These are phyloP conservation scores for Labia minor DNA, from an alignment of 2,888 invertebrate genomes.

Conservation along the genomic window DNA sequence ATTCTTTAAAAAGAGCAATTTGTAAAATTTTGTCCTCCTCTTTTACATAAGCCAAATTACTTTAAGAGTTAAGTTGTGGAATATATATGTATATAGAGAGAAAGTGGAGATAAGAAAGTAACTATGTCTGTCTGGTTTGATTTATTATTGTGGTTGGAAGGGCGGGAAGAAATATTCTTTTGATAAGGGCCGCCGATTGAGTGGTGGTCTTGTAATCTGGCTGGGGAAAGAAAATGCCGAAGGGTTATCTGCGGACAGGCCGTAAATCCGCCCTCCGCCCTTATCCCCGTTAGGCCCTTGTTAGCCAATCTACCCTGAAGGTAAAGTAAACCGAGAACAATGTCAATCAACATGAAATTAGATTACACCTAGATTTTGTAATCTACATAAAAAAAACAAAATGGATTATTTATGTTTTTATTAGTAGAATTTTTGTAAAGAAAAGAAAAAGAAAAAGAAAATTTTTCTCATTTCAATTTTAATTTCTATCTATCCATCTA, in stretches of 20 bases:
- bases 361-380: background rate
- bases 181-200: conserved; percentile 3
- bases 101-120: conserved; percentile 7
- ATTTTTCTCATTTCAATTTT: too few relatives aligned
- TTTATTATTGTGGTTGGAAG: background rate
- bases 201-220: conserved; percentile 13
- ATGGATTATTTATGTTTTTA: too few relatives aligned
- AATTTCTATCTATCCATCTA: too few relatives aligned
- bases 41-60: too few relatives aligned
- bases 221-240: background rate
- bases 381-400: too few relatives aligned
- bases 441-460: too few relatives aligned
- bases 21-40: too few relatives aligned
- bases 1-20: too few relatives aligned
- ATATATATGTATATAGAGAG: background rate
- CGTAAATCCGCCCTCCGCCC: background rate
- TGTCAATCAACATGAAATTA: conserved; percentile 3
- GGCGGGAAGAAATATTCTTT: conserved; percentile 7
- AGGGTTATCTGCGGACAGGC: conserved; percentile 4
- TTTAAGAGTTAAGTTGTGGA: too few relatives aligned
- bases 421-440: too few relatives aligned
- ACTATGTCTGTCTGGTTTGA: background rate
- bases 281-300: background rate
- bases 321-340: background rate
- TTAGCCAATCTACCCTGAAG: background rate